These are phyloP conservation scores for Eupsilia transversa DNA, from an alignment of 2,888 invertebrate species.

Conservation along the genomic window DNA sequence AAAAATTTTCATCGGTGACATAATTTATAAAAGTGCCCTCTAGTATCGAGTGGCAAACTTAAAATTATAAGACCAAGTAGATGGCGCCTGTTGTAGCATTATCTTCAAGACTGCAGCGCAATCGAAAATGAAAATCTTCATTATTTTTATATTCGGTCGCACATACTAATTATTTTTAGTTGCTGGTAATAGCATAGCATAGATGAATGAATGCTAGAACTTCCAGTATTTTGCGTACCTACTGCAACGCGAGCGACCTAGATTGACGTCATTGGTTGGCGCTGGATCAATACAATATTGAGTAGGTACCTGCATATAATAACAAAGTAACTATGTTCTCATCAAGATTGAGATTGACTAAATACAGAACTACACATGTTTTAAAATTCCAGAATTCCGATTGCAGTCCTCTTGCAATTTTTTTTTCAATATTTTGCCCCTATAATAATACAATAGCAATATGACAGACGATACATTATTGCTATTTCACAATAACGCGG, in stretches of 20 bases:
- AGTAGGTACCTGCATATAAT: neutral
- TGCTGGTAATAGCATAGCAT: too few species aligned
- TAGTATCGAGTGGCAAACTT: conserved; percentile 28
- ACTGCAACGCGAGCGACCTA: conserved; percentile 1
- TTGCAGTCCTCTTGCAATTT: neutral
- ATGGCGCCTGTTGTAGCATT: neutral
- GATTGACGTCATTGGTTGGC: conserved; percentile 26
- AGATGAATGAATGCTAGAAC: neutral
- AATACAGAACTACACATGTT: neutral
- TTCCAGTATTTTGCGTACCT: neutral
- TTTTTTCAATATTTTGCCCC: neutral
- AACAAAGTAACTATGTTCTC: neutral
- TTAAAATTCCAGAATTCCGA: neutral
- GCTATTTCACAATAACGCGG: neutral
- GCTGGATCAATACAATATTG: conserved; percentile 39
- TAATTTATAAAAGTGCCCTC: conserved; percentile 32
- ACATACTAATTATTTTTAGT: neutral
- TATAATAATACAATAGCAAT: conserved; percentile 13
- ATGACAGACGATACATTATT: neutral
- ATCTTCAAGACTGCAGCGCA: too few species aligned
- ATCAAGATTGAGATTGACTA: too few species aligned
- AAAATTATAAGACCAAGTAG: neutral
- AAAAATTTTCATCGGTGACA: neutral
- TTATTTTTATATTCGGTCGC: neutral
- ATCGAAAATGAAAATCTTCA: neutral